Evolutionary conservation across 1,140 invertebrate genomes (phyloP), one percentile per base, ranked within the genome.

Genomic region (Tribolium castaneum): DNA sequence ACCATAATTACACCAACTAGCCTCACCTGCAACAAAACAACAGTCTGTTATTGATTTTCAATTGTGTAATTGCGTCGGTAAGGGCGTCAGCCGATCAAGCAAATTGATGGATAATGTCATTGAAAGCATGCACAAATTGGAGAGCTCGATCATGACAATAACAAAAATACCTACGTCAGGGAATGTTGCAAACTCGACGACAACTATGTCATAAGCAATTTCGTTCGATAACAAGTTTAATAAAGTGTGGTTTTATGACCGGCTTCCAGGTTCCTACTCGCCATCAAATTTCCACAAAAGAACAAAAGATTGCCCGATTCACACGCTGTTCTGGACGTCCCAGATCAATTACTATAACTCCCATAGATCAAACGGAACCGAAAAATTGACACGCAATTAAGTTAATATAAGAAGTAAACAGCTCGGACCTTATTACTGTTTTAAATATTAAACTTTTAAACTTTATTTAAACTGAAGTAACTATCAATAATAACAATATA

Each of bases 171-270:
- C 22, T 12, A 62, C 30, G 30, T 30, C 19, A 34, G 19, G 13
- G 52, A 73, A 73, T 73, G 71, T 73, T 22, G 49, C 59, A 34
- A 14, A 35, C n/a, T 35, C 30, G 56, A 30, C 14, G 59, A 34
- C 71, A n/a, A 54, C 19, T 54, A 73, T 73, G 71, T 73, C 34
- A 73, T 34, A 52, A 73, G 71, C 71, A 54, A 73, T 73, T 73
- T 54, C 71, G 30, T 39, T 39, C 59, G 71, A 73, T 73, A 73
- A 52, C 71, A 54, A 54, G 49, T 73, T 73, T 73, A 73, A 73
- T 73, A 51, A 73, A 73, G 71, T 73, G 71, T 35, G 50, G 49
- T 16, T 34, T 73, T 73, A 73, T 73, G 49, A 35, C 30, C 59
- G 30, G 16, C 54, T 19, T 59, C 59, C 19, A 35, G 25, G 9